These are phyloP conservation scores for Drosophila ironensis DNA, from an alignment of 1,140 invertebrate species.

Conservation along the genomic window DNA sequence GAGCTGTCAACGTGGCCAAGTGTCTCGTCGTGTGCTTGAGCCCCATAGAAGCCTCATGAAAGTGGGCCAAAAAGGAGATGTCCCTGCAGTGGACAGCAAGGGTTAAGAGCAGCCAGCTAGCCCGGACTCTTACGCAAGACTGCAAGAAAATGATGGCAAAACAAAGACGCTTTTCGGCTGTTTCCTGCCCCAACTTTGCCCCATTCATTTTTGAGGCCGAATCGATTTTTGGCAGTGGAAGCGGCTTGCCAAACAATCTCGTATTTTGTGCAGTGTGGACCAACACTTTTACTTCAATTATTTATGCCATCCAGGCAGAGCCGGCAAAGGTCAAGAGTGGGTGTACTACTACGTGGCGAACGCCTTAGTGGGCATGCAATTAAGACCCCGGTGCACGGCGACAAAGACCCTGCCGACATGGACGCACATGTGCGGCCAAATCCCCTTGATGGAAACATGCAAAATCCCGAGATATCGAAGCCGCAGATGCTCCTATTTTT, in stretches of 20 bases:
- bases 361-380: slow-evolving; percentile 47
- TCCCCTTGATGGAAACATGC: slow-evolving; percentile 52
- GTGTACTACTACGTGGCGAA: too few relatives aligned
- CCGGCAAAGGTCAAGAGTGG: slow-evolving; percentile 36
- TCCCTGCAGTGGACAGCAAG: slow-evolving; percentile 14
- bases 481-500: slow-evolving; percentile 13
- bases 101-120: slow-evolving; percentile 21
- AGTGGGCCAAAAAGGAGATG: slow-evolving; percentile 2
- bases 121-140: slow-evolving; percentile 14
- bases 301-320: slow-evolving; percentile 23
- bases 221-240: too few relatives aligned
- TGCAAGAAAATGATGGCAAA: neutral
- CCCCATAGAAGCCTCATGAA: slow-evolving; percentile 7
- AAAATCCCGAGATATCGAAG: slow-evolving; percentile 14
- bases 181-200: too few relatives aligned
- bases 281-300: slow-evolving; percentile 49
- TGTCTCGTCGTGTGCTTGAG: slow-evolving; percentile 39
- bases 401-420: slow-evolving; percentile 11
- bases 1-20: slow-evolving; percentile 57
- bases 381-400: slow-evolving; percentile 40
- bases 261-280: slow-evolving; percentile 1
- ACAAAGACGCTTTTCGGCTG: too few relatives aligned
- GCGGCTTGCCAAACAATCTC: too few relatives aligned
- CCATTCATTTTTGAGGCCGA: too few relatives aligned
- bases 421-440: slow-evolving; percentile 41